phyloP scores from a whole-genome alignment of 2,797 vertebrate genomes.

The Catharus ustulatus region DNA sequence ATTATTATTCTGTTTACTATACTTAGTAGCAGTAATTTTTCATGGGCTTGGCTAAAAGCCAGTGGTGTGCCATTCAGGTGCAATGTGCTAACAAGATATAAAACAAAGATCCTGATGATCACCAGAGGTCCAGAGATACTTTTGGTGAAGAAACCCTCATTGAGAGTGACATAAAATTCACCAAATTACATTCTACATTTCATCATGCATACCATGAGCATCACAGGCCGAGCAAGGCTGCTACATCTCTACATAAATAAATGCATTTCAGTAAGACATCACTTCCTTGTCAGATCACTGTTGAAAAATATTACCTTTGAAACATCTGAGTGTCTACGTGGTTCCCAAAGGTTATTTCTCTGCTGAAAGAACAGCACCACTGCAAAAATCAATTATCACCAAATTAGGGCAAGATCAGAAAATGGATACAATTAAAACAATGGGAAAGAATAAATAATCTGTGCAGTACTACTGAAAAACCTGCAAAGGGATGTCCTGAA shows the following conservation, averaged over 20 bases:
- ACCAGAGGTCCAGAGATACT: background rate
- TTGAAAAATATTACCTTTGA: background rate
- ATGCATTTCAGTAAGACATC: background rate
- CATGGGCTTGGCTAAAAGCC: background rate
- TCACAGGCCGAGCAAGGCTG: background rate
- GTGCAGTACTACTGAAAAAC: background rate
- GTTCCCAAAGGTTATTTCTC: background rate
- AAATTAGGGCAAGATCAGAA: background rate
- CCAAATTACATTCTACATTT: background rate
- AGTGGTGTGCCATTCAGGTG: background rate
- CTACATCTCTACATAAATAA: background rate
- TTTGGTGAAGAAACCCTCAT: background rate
- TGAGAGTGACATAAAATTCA: background rate
- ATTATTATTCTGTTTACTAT: background rate
- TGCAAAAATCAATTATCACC: background rate
- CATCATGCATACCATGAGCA: background rate
- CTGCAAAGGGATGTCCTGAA: background rate
- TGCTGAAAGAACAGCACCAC: background rate
- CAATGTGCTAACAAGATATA: background rate
- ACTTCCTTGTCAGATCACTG: background rate
- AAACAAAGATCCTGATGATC: background rate
- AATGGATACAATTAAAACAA: background rate
- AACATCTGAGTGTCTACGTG: fast-evolving
- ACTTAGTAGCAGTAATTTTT: background rate
- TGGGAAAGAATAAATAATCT: background rate